phyloP scores from a whole-genome alignment of 2,888 invertebrate genomes.

The Thysanoteuthis rhombus region DNA sequence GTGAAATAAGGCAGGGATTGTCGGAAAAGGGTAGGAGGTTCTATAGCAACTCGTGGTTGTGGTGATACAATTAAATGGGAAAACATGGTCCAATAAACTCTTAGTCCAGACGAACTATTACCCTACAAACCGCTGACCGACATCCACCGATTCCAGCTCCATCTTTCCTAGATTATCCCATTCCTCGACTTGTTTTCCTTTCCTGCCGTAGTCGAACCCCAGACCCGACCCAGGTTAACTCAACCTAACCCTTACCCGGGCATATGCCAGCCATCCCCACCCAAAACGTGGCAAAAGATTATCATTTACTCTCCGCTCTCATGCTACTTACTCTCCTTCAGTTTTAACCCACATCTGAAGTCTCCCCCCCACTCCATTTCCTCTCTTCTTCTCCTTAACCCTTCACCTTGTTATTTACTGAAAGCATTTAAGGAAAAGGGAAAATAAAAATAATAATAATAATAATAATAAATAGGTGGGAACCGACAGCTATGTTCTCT shows the following conservation, averaged over 20 bases:
- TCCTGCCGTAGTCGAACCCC: not conserved
- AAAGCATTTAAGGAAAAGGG: not conserved
- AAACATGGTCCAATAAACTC: too few species aligned
- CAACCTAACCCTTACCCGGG: not conserved
- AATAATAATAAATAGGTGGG: not conserved
- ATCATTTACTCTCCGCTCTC: not conserved
- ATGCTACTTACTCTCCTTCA: not conserved
- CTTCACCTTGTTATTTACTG: not conserved
- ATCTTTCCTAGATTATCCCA: not conserved
- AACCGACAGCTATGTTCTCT: not conserved
- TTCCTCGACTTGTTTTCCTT: not conserved
- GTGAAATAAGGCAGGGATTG: too few species aligned
- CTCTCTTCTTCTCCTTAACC: constrained; percentile 12
- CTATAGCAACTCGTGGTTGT: too few species aligned
- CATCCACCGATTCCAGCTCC: not conserved
- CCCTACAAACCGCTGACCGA: not conserved
- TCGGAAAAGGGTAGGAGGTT: too few species aligned
- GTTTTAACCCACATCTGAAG: not conserved
- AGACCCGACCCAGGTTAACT: not conserved
- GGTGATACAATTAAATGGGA: too few species aligned
- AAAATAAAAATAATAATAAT: not conserved
- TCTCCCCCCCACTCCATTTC: not conserved
- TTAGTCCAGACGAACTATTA: not conserved
- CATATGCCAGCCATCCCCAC: not conserved
- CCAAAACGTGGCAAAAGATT: not conserved